Evolutionary conservation across 2,113 vertebrate species (phyloP).

Genomic region (Calypte anna): DNA sequence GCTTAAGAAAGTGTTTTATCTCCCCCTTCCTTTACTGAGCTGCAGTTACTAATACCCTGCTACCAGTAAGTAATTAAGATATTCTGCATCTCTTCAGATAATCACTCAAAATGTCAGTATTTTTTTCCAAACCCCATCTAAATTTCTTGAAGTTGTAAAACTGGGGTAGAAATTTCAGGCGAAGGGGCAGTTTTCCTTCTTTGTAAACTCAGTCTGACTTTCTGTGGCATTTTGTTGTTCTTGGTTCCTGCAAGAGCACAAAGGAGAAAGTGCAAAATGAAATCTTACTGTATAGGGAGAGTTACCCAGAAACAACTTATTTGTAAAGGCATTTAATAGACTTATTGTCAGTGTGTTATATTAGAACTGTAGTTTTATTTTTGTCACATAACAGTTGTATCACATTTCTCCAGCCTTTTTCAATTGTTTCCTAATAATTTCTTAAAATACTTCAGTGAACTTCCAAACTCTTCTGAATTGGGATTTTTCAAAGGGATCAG

Average conservation of each 20-base stretch:
- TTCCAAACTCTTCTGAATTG: background rate
- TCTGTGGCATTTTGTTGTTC: background rate
- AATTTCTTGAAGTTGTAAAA: constrained; percentile 24
- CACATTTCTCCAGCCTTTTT: background rate
- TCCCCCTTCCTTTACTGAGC: constrained; percentile 59
- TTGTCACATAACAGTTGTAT: background rate
- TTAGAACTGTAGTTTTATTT: background rate
- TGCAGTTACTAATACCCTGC: constrained; percentile 38
- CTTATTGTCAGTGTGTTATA: background rate
- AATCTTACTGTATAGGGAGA: background rate
- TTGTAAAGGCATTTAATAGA: background rate
- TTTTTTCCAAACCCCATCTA: constrained; percentile 10
- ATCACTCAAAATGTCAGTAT: constrained; percentile 33
- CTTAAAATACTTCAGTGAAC: background rate
- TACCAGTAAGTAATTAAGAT: constrained; percentile 43
- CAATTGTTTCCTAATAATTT: background rate
- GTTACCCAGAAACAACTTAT: background rate
- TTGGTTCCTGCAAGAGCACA: background rate
- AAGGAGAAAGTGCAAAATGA: background rate
- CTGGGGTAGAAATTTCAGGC: background rate
- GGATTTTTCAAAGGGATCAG: background rate
- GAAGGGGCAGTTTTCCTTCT: background rate
- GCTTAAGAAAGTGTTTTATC: constrained; percentile 76
- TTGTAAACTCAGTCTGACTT: background rate
- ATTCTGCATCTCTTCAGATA: constrained; percentile 9